Base-by-base conservation (phyloP, 2,113 vertebrate genomes). In the Brachypodius melanocephalos region DNA sequence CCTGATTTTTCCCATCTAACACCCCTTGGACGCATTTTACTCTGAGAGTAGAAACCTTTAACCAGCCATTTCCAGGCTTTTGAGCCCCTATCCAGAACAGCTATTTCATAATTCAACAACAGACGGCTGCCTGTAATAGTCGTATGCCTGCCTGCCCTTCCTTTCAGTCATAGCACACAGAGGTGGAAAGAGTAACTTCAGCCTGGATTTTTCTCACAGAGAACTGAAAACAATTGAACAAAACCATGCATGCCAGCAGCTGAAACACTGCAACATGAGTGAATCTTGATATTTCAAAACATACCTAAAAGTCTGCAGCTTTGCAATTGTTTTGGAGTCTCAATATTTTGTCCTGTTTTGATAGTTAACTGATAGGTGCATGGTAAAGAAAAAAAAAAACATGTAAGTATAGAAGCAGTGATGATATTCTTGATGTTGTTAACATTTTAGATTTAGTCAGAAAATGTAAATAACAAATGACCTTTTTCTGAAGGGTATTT, bases 401-500 rank as follows among this genome's bases (percentile, higher is more conserved):
- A 31, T 16, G 9, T 25, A 45, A 57, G 62, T 58, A n/a, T 12
- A 80, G 73, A 59, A 88, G 73, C 17, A 52, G 59, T 2, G 2
- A 75, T 40, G 36, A 76, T 62, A 68, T 51, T 69, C 88, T 51
- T 49, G 34, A 51, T 63, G 25, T 69, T 42, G 38, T 76, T 85
- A 81, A 67, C 67, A 48, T 51, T 36, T 94, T 14, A 5, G 48
- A 78, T 77, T 94, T 57, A 63, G 89, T 58, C 86, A 84, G 94
- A 88, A 96, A 96, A 94, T 42, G 72, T 94, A 95, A 88, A 95
- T 88, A 78, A 67, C 51, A 28, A 91, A 90, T 96, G 96, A 97
- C 98, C 97, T 97, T 97, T 97, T 87, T 83, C 96, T 93, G 95
- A 97, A 97, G 96, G 97, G 96, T 85, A 92, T 97, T 97, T 97